These are phyloP conservation scores for Drosophila bipectinata DNA, from an alignment of 1,140 invertebrate genomes.

Conservation along the genomic window DNA sequence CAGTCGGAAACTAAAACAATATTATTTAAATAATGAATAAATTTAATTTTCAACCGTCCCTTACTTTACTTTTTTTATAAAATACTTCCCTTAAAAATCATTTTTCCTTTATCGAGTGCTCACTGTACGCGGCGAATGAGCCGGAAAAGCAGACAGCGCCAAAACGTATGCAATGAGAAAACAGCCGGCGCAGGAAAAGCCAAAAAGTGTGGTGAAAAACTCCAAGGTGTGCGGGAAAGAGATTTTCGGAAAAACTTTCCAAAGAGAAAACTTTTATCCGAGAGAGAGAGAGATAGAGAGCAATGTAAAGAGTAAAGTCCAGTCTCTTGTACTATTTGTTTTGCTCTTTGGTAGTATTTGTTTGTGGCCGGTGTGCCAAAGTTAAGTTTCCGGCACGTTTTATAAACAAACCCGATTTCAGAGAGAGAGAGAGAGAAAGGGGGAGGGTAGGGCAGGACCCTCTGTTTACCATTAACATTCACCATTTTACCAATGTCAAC, in stretches of 20 bases:
- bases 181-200: conserved; percentile 59
- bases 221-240: conserved; percentile 1
- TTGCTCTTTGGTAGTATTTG: conserved; percentile 52
- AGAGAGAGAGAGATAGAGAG: conserved; percentile 1
- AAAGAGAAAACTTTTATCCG: not conserved
- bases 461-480: conserved; percentile 60
- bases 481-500: conserved; percentile 69
- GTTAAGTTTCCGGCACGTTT: conserved; percentile 78
- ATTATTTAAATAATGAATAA: no score
- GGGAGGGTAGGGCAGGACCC: conserved; percentile 1
- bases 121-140: conserved; percentile 52
- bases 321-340: conserved; percentile 18
- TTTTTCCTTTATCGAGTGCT: not conserved
- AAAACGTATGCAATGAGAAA: conserved; percentile 60
- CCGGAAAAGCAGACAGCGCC: conserved; percentile 61
- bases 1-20: not conserved
- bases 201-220: conserved; percentile 74
- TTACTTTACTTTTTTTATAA: no score
- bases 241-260: not conserved
- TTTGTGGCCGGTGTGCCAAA: conserved; percentile 52
- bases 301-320: conserved; percentile 14
- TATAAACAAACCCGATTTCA: conserved; percentile 75
- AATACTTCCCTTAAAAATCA: no score
- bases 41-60: no score
- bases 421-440: not conserved